Percentiles rank a stretch among this genome's conserved stretches.
phyloP scores from a whole-genome alignment of 2,888 invertebrate genomes.

The Acleris sparsana region DNA sequence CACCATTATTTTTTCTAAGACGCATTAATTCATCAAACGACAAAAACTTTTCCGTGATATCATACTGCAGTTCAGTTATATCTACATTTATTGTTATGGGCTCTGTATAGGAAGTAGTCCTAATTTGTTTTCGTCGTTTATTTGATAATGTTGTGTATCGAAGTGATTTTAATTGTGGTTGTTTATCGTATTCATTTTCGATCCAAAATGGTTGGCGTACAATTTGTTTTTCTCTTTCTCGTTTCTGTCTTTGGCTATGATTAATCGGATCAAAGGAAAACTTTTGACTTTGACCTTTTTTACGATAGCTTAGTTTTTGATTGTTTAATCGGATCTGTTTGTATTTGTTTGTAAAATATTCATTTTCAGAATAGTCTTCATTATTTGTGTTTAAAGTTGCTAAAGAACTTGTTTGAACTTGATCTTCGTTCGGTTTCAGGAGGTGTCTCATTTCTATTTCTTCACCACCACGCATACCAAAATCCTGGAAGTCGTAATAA shows the following conservation, averaged over 20 bases:
- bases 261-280: conserved; percentile 52
- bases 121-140: conserved; percentile 50
- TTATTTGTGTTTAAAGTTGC: not conserved
- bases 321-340: conserved; percentile 3
- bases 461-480: conserved; percentile 53
- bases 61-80: conserved; percentile 42
- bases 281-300: conserved; percentile 45
- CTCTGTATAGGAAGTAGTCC: conserved; percentile 53
- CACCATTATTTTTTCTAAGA: conserved; percentile 61
- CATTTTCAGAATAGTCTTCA: not conserved
- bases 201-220: conserved; percentile 68
- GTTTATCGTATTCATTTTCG: conserved; percentile 55
- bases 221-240: conserved; percentile 50
- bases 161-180: conserved; percentile 56
- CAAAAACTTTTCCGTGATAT: conserved; percentile 68
- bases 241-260: conserved; percentile 59
- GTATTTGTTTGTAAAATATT: conserved; percentile 2
- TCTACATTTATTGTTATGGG: conserved; percentile 61
- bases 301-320: conserved; percentile 37
- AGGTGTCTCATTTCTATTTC: conserved; percentile 36
- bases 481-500: conserved; percentile 57
- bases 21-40: conserved; percentile 77
- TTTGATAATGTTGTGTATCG: conserved; percentile 65
- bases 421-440: conserved; percentile 36
- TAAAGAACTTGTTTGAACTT: not conserved